phyloP scores from a whole-genome alignment of 2,113 vertebrate genomes.

The Indri indri region DNA sequence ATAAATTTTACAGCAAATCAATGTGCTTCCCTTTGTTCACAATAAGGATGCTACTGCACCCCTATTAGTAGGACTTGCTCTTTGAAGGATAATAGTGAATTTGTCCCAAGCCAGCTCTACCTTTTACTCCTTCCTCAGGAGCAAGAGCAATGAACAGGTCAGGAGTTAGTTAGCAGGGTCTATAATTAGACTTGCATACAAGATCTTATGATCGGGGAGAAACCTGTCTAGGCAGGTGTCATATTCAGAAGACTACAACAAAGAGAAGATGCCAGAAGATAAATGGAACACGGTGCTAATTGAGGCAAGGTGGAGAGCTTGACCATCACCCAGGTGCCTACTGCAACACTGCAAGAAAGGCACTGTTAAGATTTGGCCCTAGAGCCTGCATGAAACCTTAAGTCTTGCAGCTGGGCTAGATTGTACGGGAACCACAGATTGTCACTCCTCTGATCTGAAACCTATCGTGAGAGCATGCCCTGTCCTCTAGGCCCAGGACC shows the following conservation, averaged over 20 bases:
- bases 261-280: not conserved
- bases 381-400: not conserved
- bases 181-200: constrained; percentile 8
- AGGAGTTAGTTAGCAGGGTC: not conserved
- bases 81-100: not conserved
- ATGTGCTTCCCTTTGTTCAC: not conserved
- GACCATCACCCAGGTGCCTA: too few relatives aligned
- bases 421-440: not conserved
- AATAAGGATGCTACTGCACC: not conserved
- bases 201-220: not conserved
- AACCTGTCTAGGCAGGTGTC: not conserved
- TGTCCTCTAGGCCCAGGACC: not conserved
- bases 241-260: not conserved
- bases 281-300: not conserved
- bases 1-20: not conserved
- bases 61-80: not conserved
- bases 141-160: not conserved
- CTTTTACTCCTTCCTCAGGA: not conserved
- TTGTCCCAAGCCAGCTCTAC: not conserved
- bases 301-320: not conserved
- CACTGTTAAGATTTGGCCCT: not conserved
- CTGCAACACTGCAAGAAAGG: not conserved
- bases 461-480: not conserved
- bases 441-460: not conserved
- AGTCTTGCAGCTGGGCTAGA: not conserved